Base-by-base conservation (phyloP, 2,113 vertebrate genomes). In the Pangasianodon hypophthalmus region DNA sequence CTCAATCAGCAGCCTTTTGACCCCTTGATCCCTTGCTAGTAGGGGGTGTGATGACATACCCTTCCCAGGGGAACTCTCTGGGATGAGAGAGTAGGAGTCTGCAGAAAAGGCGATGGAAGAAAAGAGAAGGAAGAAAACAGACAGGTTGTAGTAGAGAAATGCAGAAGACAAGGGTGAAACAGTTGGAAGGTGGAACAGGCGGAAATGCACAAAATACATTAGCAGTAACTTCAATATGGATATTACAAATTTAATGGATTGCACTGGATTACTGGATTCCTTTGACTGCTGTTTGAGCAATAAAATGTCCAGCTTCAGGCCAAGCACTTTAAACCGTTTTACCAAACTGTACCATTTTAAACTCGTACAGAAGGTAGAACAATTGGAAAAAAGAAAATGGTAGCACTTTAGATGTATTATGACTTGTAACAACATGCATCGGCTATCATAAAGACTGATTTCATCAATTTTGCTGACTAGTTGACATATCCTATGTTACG, bases 1-100 rank as follows among this genome's bases (percentile, higher is more conserved):
- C 95, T 95, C 95, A 96, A 95, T 96, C 95, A 96, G 95, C 94
- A 94, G 95, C 94, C 94, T 95, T 95, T 95, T 94, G 93, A 95
- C 95, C 95, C 91, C 92, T 91, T 90, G 89, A 92, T 94, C 94
- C 93, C 37, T 89, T 91, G 94, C 94, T 91, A 94, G 93, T 91
- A 94, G 93, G 92, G 91, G 92, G 90, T 92, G 93, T 92, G 92
- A 93, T 95, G 95, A 94, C 95, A 94, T 93, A 94, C 93, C 89
- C 92, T 90, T 94, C 94, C 94, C 94, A 60, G 86, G 94, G 91
- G 94, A 93, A 71, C 77, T 88, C 77, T 83, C n/a, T 1, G 6
- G 86, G 80, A 88, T 85, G 85, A 89, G 88, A 79, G 69, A 88
- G 88, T 87, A 88, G 89, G 90, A 93, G 91, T 84, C 46, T 58